Conservation (phyloP, 2,888 invertebrate genomes). For the Caprella mutica region DNA sequence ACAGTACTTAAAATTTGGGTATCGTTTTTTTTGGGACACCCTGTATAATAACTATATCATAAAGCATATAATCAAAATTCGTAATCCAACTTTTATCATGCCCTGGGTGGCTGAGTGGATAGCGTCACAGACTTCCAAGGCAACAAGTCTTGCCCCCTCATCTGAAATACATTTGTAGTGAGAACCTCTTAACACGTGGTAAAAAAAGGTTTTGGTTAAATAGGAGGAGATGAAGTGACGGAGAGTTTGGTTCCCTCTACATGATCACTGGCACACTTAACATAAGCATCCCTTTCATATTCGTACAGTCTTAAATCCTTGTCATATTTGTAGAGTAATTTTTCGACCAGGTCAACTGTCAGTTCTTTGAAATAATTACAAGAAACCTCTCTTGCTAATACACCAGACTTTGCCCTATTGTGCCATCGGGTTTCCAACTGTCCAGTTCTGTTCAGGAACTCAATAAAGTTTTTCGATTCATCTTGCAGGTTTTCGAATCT, state of each 20-base stretch:
- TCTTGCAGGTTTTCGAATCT: conserved; percentile 24
- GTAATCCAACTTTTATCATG: too few species aligned
- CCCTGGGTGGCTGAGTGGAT: too few species aligned
- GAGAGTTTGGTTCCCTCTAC: conserved; percentile 1
- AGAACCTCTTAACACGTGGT: too few species aligned
- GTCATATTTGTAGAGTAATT: conserved; percentile 14
- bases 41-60: too few species aligned
- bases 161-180: too few species aligned
- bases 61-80: too few species aligned
- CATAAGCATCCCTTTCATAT: conserved; percentile 11
- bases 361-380: conserved; percentile 22
- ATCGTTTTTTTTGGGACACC: too few species aligned
- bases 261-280: conserved; percentile 17
- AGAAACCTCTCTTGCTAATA: conserved; percentile 6
- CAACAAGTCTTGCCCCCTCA: too few species aligned
- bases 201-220: too few species aligned
- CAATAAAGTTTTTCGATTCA: conserved; percentile 17
- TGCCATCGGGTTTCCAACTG: conserved; percentile 18
- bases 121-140: too few species aligned
- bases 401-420: conserved; percentile 11
- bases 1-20: too few species aligned
- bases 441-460: conserved; percentile 20
- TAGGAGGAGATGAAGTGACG: too few species aligned
- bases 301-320: conserved; percentile 20
- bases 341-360: background rate